These are phyloP conservation scores for Campylorhamphus procurvoides DNA, from an alignment of 2,113 vertebrate genomes.

Conservation along the genomic window DNA sequence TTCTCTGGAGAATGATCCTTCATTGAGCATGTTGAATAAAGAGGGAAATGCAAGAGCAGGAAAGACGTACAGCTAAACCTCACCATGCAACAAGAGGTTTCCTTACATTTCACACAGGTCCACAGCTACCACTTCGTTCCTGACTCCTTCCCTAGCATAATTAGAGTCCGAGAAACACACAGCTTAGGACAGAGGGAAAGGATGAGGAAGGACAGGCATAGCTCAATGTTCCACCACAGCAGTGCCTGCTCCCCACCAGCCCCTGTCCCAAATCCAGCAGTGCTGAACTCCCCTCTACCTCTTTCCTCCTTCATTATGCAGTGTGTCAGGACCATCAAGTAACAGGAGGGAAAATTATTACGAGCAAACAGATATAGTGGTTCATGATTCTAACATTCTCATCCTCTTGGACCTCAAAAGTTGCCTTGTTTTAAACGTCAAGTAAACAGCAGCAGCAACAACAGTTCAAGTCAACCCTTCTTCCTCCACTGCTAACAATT, in stretches of 20 bases:
- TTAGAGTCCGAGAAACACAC: neutral
- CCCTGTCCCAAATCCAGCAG: neutral
- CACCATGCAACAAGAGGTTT: neutral
- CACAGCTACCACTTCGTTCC: neutral
- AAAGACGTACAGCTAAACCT: neutral
- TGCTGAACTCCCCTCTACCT: neutral
- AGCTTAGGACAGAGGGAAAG: neutral
- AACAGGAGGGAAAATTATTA: neutral
- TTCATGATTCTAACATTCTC: neutral
- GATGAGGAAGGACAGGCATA: neutral
- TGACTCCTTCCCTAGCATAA: neutral
- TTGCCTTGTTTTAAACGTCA: neutral
- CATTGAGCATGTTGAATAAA: neutral
- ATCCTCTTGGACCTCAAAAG: neutral
- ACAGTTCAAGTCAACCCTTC: neutral
- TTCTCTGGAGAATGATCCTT: neutral
- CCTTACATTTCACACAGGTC: neutral
- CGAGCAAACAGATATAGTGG: neutral
- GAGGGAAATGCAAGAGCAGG: neutral
- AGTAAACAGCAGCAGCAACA: neutral
- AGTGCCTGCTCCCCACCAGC: neutral
- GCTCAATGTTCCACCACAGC: rapidly evolving
- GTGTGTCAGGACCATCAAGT: neutral
- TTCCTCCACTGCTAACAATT: neutral
- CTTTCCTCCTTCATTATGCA: neutral